phyloP scores from a whole-genome alignment of 2,888 invertebrate genomes.

The Cheilosia pagana region DNA sequence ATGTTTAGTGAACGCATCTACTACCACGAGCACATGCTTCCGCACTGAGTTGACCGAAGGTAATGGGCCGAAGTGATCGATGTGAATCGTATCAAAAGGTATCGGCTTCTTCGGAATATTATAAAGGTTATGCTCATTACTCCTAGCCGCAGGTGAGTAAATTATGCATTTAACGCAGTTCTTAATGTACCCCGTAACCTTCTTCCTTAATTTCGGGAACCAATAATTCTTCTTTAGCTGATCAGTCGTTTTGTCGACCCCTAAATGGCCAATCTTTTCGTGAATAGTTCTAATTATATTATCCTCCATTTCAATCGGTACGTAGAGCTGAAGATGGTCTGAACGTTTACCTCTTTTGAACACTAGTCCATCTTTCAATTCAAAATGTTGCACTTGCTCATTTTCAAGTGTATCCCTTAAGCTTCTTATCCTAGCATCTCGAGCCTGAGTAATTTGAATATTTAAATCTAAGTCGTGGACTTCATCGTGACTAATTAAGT shows the following conservation, averaged over 20 bases:
- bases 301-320: slow-evolving; percentile 22
- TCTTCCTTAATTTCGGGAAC: slow-evolving; percentile 21
- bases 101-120: slow-evolving; percentile 10
- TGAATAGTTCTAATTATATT: slow-evolving; percentile 32
- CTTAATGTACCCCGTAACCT: background rate
- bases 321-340: background rate
- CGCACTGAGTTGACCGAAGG: background rate
- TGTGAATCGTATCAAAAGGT: slow-evolving; percentile 25
- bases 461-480: background rate
- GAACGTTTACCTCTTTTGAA: slow-evolving; percentile 1
- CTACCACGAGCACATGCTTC: slow-evolving; percentile 22
- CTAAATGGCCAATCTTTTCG: slow-evolving; percentile 29
- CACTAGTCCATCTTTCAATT: slow-evolving; percentile 35
- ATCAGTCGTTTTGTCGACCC: slow-evolving; percentile 2
- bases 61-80: slow-evolving; percentile 22
- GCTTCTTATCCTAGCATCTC: slow-evolving; percentile 4
- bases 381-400: slow-evolving; percentile 4
- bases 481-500: background rate
- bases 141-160: slow-evolving; percentile 14
- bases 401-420: slow-evolving; percentile 21
- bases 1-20: slow-evolving; percentile 7
- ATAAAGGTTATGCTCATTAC: slow-evolving; percentile 23
- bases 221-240: slow-evolving; percentile 24
- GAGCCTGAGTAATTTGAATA: slow-evolving; percentile 17
- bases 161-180: slow-evolving; percentile 21